phyloP scores from a whole-genome alignment of 2,113 vertebrate species.

The Stomatorhinus ivindoensis region DNA sequence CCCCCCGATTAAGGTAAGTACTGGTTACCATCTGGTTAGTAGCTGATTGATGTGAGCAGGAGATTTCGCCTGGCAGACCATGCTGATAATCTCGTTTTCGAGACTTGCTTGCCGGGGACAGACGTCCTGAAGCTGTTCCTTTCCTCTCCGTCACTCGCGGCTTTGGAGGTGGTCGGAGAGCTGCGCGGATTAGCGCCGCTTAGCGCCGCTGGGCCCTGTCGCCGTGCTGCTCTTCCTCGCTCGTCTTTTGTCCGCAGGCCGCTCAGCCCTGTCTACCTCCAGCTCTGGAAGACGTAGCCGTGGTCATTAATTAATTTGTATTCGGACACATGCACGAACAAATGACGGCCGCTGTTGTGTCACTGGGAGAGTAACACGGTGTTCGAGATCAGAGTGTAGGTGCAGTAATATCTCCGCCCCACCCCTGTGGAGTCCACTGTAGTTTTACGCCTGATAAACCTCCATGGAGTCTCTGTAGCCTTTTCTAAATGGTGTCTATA shows the following conservation, averaged over 20 bases:
- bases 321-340: no score
- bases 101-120: neutral
- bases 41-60: neutral
- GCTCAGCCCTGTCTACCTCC: neutral
- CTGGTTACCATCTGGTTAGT: neutral
- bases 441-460: neutral
- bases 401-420: neutral
- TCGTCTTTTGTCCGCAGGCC: neutral
- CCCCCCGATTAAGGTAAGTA: neutral
- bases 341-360: neutral
- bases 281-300: neutral
- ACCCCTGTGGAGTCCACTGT: neutral
- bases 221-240: neutral
- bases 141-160: neutral
- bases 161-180: neutral
- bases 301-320: neutral
- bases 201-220: neutral
- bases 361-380: neutral
- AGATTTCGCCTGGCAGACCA: neutral
- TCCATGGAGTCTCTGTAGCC: neutral
- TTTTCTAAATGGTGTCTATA: neutral
- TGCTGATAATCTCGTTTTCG: neutral
- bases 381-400: neutral
- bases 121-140: neutral
- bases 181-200: conserved; percentile 20